Conservation (phyloP, 2,797 vertebrate genomes). For the Fringilla coelebs region DNA sequence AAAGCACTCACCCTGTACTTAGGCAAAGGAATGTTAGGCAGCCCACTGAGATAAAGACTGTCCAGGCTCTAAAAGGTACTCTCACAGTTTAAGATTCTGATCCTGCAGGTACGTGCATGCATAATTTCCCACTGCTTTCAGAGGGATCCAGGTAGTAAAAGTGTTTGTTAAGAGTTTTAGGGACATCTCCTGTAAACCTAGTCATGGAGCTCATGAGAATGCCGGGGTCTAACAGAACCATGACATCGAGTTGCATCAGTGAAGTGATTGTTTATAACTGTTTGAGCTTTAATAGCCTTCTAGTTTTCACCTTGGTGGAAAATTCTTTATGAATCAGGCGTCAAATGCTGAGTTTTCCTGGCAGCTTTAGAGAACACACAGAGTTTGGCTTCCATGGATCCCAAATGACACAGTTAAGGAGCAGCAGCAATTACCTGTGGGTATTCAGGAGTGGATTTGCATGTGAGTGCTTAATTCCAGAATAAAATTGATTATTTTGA, state of each 20-base stretch:
- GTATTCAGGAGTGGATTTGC: neutral
- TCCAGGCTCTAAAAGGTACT: neutral
- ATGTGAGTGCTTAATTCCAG: neutral
- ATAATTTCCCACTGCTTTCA: neutral
- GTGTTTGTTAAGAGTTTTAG: neutral
- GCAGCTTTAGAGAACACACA: neutral
- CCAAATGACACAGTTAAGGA: neutral
- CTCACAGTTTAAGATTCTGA: neutral
- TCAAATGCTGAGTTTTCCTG: conserved; percentile 11
- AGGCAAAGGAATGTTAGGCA: neutral
- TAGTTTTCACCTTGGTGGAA: neutral
- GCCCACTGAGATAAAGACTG: neutral
- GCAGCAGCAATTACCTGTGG: neutral
- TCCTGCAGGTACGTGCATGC: neutral
- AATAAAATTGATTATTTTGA: conserved; percentile 17
- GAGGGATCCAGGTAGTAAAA: neutral
- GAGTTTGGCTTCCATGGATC: neutral
- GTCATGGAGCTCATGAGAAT: neutral
- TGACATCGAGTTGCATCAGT: neutral
- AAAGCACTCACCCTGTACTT: neutral
- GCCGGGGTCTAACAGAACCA: neutral
- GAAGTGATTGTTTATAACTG: neutral
- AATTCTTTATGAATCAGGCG: neutral
- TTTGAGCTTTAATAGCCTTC: neutral
- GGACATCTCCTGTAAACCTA: neutral